Percentiles rank a stretch among this genome's conserved stretches.
Evolutionary conservation across 2,797 vertebrate genomes (phyloP).

Genomic region (Dromococcyx pavoninus): DNA sequence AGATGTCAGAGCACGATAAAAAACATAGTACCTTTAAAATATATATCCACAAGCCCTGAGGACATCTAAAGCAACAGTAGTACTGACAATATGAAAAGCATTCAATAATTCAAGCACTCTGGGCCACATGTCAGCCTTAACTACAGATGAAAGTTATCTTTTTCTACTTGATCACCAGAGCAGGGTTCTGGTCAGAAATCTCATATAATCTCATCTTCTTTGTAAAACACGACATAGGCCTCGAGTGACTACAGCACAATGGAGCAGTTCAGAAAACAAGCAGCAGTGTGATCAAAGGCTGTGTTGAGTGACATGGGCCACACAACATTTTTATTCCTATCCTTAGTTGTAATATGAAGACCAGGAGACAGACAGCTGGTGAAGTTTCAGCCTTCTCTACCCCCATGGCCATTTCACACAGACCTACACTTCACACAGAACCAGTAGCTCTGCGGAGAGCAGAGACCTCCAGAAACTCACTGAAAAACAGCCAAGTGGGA

Average conservation of each 20-base stretch:
- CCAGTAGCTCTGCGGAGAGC: rapidly evolving
- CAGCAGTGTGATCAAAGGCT: neutral
- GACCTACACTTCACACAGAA: rapidly evolving
- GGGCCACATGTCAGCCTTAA: neutral
- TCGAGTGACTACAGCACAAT: neutral
- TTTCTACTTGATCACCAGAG: neutral
- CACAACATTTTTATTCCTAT: rapidly evolving
- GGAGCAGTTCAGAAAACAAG: neutral
- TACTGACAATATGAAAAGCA: neutral
- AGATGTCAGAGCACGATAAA: neutral
- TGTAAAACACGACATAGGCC: neutral
- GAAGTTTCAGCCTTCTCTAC: neutral
- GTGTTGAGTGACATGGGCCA: rapidly evolving
- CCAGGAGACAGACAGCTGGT: neutral
- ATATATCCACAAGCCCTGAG: neutral
- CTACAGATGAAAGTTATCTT: slow-evolving; percentile 19
- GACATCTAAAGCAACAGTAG: neutral
- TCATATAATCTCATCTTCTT: neutral
- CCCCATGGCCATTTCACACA: rapidly evolving
- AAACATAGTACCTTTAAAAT: neutral
- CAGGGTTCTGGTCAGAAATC: neutral
- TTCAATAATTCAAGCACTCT: slow-evolving; percentile 34
- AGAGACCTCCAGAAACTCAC: neutral
- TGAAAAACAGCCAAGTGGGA: neutral
- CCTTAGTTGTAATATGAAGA: neutral